Conservation (phyloP, 2,113 vertebrate genomes). For the Pelobates fuscus region DNA sequence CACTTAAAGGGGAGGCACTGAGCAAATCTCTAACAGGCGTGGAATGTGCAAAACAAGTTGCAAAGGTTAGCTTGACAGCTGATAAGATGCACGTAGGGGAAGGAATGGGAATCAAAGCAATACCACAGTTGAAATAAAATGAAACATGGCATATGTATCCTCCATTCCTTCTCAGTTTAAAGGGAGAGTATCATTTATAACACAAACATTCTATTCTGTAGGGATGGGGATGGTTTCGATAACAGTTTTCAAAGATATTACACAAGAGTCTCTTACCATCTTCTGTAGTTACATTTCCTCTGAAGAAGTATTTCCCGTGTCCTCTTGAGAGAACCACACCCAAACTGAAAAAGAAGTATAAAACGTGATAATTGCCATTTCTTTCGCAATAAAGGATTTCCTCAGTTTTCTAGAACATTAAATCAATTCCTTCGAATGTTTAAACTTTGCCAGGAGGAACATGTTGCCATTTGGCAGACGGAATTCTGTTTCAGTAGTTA, state of each 20-base stretch:
- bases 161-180: background rate
- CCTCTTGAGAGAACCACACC: conserved; percentile 95
- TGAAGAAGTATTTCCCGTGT: conserved; percentile 95
- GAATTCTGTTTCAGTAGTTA: too few species aligned
- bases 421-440: too few species aligned
- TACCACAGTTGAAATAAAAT: background rate
- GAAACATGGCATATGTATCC: background rate
- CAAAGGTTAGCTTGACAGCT: background rate
- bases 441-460: too few species aligned
- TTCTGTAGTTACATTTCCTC: conserved; percentile 92
- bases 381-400: too few species aligned
- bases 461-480: too few species aligned
- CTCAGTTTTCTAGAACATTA: too few species aligned
- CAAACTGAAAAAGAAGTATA: conserved; percentile 79
- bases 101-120: background rate
- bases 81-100: background rate
- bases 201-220: too few species aligned
- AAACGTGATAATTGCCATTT: too few species aligned
- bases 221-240: too few species aligned
- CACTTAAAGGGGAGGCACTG: background rate
- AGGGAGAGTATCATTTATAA: background rate
- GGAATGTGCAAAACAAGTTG: conserved; percentile 2
- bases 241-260: too few species aligned
- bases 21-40: conserved; percentile 4
- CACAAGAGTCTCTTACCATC: conserved; percentile 78